Evolutionary conservation across 2,888 invertebrate species (phyloP), one percentile per base, ranked within the genome.

Genomic region (Dicyrtoma fusca): DNA sequence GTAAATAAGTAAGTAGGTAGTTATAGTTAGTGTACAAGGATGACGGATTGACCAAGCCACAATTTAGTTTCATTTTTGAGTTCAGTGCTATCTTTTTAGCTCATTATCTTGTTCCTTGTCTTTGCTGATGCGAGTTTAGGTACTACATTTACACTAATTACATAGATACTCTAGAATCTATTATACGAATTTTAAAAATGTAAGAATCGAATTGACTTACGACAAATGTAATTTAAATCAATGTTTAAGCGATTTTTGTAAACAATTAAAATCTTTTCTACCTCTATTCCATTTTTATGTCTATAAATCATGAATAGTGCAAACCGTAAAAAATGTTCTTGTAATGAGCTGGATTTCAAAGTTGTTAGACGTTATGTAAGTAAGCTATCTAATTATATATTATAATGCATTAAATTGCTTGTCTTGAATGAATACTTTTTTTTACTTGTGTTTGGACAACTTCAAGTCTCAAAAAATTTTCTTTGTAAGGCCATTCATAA

Each of bases 281-380:
- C 34, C 3, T 23, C 53, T 57, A 57, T 14, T 23, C 14, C 13
- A 19, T 57, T 57, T 34, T 34, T 34, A 34, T 34, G 3, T 34
- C 34, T 34, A 34, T 34, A 8, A 34, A 34, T 34, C 19, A 49
- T 11, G 49, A 5, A 8, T 34, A 34, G 34, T 49, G 19, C 49
- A 11, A 17, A 49, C 49, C 3, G 14, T 49, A 49, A 49, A 17
- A 49, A 49, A 17, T 4, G 10, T 57, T 57, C 14, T 4, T 19
- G 19, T 19, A 53, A 57, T 57, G 57, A 57, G 57, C 57, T 57
- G 23, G 57, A 25, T 57, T 23, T 57, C 14, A 57, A 57, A 23
- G 23, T 57, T 57, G 21, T 11, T 14, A 23, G 23, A 26, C 25
- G 14, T 34, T 34, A 34, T 8, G 34, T 34, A 34, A 34, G 34